Percentiles rank a stretch among this genome's conserved stretches.
Evolutionary conservation across 2,888 invertebrate species (phyloP).

Genomic region (Psylliodes chrysocephalus): DNA sequence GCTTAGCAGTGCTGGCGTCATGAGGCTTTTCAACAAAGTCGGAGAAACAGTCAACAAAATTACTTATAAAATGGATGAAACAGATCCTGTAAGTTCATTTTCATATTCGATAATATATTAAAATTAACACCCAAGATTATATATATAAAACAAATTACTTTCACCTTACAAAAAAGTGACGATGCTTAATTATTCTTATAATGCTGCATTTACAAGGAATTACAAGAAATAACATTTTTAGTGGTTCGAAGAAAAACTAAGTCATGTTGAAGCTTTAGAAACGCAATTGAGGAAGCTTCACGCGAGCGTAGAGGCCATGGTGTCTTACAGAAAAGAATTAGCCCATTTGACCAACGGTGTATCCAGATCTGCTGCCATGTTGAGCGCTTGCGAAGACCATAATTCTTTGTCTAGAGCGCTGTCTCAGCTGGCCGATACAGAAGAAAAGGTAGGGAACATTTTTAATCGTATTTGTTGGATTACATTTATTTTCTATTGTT

Average conservation of each 20-base stretch:
- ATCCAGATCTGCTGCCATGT: constrained; percentile 87
- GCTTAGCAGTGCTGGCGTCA: constrained; percentile 93
- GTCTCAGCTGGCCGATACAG: constrained; percentile 88
- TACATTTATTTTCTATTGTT: too few species aligned
- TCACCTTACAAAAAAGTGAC: too few species aligned
- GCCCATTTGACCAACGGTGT: constrained; percentile 82
- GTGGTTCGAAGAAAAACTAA: constrained; percentile 99
- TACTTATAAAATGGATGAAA: constrained; percentile 99
- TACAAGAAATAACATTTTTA: constrained; percentile 61
- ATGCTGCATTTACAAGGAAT: too few species aligned
- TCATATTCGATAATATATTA: too few species aligned
- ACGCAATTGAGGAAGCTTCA: constrained; percentile 87
- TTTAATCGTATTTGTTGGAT: too few species aligned
- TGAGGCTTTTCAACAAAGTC: constrained; percentile 93
- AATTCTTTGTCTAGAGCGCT: constrained; percentile 90
- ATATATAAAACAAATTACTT: too few species aligned
- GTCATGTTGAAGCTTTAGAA: constrained; percentile 92
- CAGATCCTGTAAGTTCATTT: constrained; percentile 88
- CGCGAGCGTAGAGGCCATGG: constrained; percentile 87
- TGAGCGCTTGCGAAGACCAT: constrained; percentile 94
- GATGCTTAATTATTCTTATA: too few species aligned
- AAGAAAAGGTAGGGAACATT: constrained; percentile 74
- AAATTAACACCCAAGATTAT: too few species aligned
- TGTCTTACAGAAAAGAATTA: constrained; percentile 86
- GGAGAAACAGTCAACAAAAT: constrained; percentile 98